Base-by-base conservation (phyloP, 2,797 vertebrate species). In the Natrix natrix region DNA sequence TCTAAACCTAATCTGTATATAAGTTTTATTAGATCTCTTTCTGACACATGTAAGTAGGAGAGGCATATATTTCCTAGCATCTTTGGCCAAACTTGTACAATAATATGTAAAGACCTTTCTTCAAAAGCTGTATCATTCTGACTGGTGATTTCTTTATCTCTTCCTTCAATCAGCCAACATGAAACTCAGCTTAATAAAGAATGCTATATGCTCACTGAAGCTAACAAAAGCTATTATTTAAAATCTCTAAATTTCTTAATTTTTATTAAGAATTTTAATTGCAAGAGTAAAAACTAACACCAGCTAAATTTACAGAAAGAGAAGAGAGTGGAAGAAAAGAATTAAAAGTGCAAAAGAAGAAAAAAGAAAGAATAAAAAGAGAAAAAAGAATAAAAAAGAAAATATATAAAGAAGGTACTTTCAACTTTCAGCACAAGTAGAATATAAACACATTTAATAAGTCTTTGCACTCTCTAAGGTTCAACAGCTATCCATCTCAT, bases 211-310 rank as follows among this genome's bases (percentile, higher is more conserved):
- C 83, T n/a, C 13, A 86, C 89, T 90, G 54, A 94, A 94, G 90
- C 92, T 95, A 93, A 74, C 93, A 88, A 91, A 88, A 83, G 63
- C 61, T 56, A 90, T 94, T 93, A 94, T 93, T 95, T 95, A 94
- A 89, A 87, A 93, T 74, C 92, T 61, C 86, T 91, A 78, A 91
- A 91, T 91, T 88, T 91, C 74, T 86, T 32, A 69, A 32, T 16
- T 69, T 69, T 32, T 17, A 69, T 32, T 32, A 69, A 69, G n/a
- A 69, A 69, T 32, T 69, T 69, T 69, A 69, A 69, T 32, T 69
- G 32, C n/a, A 32, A 16, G n/a, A 69, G n/a, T 69, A 69, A 32
- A 69, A 69, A 32, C n/a, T 69, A 69, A 69, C 66, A 66, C 13
- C n/a, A 69, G n/a, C n/a, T 69, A 16, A 69, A 17, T 14, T 69